A percentile compares a stretch with the other conserved stretches of the same genome.
Conservation (phyloP, 2,797 vertebrate genomes). For the Paramormyrops hopkinsi region DNA sequence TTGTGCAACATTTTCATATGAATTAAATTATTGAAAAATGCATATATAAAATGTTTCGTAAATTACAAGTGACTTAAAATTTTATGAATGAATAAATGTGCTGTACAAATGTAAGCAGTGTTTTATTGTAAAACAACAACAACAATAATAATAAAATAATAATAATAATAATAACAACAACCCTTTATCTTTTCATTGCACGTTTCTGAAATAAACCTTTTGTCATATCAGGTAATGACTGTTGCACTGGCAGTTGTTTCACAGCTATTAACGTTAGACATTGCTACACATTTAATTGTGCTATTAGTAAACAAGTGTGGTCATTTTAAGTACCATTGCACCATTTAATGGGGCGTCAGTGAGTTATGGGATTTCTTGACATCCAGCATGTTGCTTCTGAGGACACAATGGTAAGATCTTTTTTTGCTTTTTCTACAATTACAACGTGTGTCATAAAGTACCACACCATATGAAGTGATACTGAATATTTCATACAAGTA, state of each 20-base stretch:
- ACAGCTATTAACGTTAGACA: constrained; percentile 19
- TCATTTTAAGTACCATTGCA: constrained; percentile 22
- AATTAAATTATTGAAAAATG: neutral
- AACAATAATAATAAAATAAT: neutral
- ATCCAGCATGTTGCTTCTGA: constrained; percentile 1
- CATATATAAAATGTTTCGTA: neutral
- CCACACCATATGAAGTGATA: neutral
- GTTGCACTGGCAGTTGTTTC: neutral
- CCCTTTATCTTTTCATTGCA: neutral
- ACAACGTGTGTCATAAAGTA: neutral
- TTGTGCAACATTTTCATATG: neutral
- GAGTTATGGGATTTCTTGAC: constrained; percentile 14
- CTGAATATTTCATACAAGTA: neutral
- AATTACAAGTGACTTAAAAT: neutral
- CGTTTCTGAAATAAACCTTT: neutral
- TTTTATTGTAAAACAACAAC: neutral
- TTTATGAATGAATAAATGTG: neutral
- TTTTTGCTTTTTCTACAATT: neutral
- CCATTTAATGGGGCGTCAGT: constrained; percentile 24
- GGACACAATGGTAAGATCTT: neutral
- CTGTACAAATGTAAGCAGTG: neutral
- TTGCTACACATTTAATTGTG: constrained; percentile 24
- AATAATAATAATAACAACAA: neutral
- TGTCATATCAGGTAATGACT: constrained; percentile 8
- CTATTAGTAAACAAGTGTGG: constrained; percentile 27